A percentile compares a stretch with the other conserved stretches of the same genome.
These are phyloP conservation scores for Apodemia zela DNA, from an alignment of 2,888 invertebrate species.

Conservation along the genomic window DNA sequence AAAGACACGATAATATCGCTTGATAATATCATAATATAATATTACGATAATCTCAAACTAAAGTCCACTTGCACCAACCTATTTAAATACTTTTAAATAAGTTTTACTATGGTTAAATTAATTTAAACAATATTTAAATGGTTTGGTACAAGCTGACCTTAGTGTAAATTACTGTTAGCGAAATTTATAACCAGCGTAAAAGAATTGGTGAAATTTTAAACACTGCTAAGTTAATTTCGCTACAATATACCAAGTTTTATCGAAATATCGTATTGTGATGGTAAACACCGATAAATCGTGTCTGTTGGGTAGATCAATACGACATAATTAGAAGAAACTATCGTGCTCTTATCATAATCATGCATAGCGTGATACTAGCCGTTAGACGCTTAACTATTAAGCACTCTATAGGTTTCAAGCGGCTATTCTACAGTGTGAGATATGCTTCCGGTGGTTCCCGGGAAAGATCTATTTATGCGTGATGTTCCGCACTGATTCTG, in stretches of 20 bases:
- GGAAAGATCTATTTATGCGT: slow-evolving; percentile 79
- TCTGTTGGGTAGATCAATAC: not conserved
- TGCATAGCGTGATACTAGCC: slow-evolving; percentile 75
- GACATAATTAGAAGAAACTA: slow-evolving; percentile 48
- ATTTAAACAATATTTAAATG: too few species aligned
- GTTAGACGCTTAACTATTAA: slow-evolving; percentile 64
- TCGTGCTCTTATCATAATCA: slow-evolving; percentile 76
- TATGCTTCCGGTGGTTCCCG: slow-evolving; percentile 75
- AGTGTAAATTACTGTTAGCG: not conserved
- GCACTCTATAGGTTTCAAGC: slow-evolving; percentile 62
- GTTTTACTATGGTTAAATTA: too few species aligned
- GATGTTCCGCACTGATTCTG: slow-evolving; percentile 72
- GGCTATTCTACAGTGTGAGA: slow-evolving; percentile 69
- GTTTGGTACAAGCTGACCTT: not conserved
- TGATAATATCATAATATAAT: not conserved
- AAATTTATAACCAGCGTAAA: not conserved
- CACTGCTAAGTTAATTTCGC: not conserved
- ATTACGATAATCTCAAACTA: not conserved
- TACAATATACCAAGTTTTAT: not conserved
- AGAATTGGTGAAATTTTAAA: not conserved
- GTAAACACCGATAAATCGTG: not conserved
- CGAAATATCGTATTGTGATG: not conserved
- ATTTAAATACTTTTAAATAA: too few species aligned
- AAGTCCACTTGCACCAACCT: too few species aligned
- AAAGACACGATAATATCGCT: not conserved